Conservation (phyloP, 2,797 vertebrate genomes). For the Artibeus lituratus region DNA sequence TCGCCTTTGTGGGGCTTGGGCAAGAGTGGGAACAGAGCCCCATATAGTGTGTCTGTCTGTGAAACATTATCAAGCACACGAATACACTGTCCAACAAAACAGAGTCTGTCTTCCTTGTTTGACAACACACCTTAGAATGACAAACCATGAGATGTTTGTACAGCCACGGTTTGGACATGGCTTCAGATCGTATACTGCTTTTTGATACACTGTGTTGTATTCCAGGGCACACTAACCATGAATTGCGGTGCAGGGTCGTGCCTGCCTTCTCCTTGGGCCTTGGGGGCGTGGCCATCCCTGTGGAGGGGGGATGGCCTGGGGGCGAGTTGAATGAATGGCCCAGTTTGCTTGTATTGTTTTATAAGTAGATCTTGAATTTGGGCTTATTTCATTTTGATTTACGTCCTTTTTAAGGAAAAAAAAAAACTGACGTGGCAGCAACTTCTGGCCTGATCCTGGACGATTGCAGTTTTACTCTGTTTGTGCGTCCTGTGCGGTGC, state of each 20-base stretch:
- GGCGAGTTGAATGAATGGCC: neutral
- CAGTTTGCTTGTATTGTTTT: neutral
- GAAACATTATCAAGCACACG: neutral
- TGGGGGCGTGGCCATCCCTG: neutral
- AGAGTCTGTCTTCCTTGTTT: neutral
- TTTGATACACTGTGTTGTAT: neutral
- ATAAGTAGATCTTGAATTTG: neutral
- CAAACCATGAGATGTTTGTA: neutral
- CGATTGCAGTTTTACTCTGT: neutral
- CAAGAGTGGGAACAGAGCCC: neutral
- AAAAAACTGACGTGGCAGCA: neutral
- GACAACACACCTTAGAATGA: neutral
- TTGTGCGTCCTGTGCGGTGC: neutral
- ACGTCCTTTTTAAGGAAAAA: neutral
- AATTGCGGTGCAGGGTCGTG: neutral
- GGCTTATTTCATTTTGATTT: neutral
- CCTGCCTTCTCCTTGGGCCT: neutral
- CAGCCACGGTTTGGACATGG: neutral
- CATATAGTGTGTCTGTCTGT: rapidly evolving
- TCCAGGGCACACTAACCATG: neutral
- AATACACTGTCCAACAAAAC: neutral
- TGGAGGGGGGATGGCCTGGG: rapidly evolving
- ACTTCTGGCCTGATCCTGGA: neutral
- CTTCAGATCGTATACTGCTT: neutral
- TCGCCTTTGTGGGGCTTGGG: neutral